Percentiles rank a stretch among this genome's conserved stretches.
These are phyloP conservation scores for Hycleus cichorii DNA, from an alignment of 1,140 invertebrate species.

Conservation along the genomic window DNA sequence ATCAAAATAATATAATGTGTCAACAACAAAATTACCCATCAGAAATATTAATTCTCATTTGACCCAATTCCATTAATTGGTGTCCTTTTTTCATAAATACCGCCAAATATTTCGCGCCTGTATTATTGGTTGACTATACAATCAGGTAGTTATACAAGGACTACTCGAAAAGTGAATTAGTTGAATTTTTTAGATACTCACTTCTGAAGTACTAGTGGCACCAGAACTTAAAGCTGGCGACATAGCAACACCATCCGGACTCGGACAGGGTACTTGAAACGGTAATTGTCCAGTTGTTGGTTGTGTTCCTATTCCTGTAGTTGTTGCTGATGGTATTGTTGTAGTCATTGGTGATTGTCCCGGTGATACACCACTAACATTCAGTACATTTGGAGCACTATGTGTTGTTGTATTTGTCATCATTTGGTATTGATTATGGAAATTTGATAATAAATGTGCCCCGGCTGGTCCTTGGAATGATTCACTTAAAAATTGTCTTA, in stretches of 20 bases:
- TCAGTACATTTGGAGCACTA: slow-evolving; percentile 36
- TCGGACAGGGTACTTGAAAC: slow-evolving; percentile 34
- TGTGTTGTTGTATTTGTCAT: slow-evolving; percentile 35
- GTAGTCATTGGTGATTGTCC: background rate
- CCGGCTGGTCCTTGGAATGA: slow-evolving; percentile 53
- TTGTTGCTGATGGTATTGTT: slow-evolving; percentile 4
- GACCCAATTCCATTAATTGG: background rate
- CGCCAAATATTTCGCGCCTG: background rate
- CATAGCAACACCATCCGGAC: slow-evolving; percentile 51
- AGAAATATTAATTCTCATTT: too few species aligned
- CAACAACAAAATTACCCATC: too few species aligned
- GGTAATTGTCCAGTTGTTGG: background rate
- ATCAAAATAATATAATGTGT: too few species aligned
- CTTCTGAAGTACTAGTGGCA: slow-evolving; percentile 67
- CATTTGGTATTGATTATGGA: slow-evolving; percentile 13
- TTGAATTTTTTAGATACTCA: slow-evolving; percentile 38
- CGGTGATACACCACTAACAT: background rate
- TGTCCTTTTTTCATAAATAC: background rate
- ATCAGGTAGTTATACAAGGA: background rate
- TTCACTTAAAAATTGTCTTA: slow-evolving; percentile 75
- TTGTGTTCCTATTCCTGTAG: background rate
- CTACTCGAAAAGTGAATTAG: background rate
- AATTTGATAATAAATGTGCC: slow-evolving; percentile 20
- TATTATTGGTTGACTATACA: background rate
- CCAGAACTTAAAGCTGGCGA: slow-evolving; percentile 66